A percentile compares a stretch with the other conserved stretches of the same genome.
Conservation (phyloP, 2,113 vertebrate genomes). For the Scomber colias region DNA sequence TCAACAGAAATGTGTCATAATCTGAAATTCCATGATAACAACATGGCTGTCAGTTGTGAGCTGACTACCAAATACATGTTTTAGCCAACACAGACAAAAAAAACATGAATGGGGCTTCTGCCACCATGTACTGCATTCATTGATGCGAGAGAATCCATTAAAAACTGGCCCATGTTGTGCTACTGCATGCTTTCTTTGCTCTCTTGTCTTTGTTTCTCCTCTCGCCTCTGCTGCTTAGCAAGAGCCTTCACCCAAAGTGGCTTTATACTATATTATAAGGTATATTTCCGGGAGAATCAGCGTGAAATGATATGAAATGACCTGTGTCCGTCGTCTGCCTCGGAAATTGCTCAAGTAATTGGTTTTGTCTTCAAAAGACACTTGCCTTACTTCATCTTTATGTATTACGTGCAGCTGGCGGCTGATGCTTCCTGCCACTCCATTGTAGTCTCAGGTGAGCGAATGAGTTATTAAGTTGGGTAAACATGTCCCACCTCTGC, state of each 20-base stretch:
- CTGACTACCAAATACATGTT: background rate
- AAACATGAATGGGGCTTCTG: background rate
- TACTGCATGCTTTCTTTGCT: background rate
- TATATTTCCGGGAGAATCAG: slow-evolving; percentile 52
- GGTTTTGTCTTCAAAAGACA: slow-evolving; percentile 62
- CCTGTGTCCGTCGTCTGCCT: slow-evolving; percentile 55
- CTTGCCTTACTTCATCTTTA: slow-evolving; percentile 57
- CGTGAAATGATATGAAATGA: slow-evolving; percentile 60
- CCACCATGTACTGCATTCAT: slow-evolving; percentile 12
- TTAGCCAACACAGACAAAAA: background rate
- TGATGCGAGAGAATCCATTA: slow-evolving; percentile 28
- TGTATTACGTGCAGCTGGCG: slow-evolving; percentile 43
- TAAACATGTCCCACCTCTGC: slow-evolving; percentile 57
- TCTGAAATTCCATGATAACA: slow-evolving; percentile 7
- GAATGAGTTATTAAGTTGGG: slow-evolving; percentile 63
- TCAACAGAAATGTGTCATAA: background rate
- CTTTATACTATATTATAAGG: slow-evolving; percentile 4
- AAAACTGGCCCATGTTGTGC: slow-evolving; percentile 2
- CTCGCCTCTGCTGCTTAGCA: background rate
- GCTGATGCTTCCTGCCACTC: slow-evolving; percentile 40
- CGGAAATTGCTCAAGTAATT: slow-evolving; percentile 63
- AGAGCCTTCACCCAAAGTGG: background rate
- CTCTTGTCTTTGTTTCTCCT: background rate
- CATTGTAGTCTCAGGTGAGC: slow-evolving; percentile 55
- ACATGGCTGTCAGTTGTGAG: background rate